These are phyloP conservation scores for Lampropteryx suffumata DNA, from an alignment of 2,888 invertebrate genomes.

Conservation along the genomic window DNA sequence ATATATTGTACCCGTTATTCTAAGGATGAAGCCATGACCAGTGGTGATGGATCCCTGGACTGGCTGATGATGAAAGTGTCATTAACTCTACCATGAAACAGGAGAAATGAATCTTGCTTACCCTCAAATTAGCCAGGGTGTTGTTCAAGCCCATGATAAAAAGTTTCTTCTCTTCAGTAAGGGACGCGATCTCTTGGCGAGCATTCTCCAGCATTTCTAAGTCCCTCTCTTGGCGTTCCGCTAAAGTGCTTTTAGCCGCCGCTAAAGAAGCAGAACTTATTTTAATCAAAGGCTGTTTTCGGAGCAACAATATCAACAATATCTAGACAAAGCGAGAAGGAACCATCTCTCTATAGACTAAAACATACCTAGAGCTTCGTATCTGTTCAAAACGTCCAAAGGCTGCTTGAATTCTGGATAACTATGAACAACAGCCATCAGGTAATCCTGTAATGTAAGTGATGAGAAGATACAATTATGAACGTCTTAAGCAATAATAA, in stretches of 20 bases:
- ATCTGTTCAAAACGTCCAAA: slow-evolving; percentile 84
- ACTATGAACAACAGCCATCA: slow-evolving; percentile 80
- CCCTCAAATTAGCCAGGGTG: slow-evolving; percentile 81
- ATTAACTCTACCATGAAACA: too few species aligned
- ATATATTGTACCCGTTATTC: too few species aligned
- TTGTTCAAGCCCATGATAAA: slow-evolving; percentile 85
- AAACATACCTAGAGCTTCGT: slow-evolving; percentile 80
- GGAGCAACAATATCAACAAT: too few species aligned
- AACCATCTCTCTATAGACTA: not conserved
- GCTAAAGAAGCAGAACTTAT: slow-evolving; percentile 47
- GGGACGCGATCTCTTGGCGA: slow-evolving; percentile 80
- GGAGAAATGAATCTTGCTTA: slow-evolving; percentile 29
- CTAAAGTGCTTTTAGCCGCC: slow-evolving; percentile 81
- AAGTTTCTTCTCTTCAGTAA: slow-evolving; percentile 84
- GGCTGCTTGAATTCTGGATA: slow-evolving; percentile 83
- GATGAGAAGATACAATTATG: slow-evolving; percentile 27
- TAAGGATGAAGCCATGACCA: too few species aligned
- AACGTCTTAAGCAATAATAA: too few species aligned
- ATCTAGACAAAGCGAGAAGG: too few species aligned
- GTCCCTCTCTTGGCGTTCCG: slow-evolving; percentile 80
- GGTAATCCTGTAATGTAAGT: slow-evolving; percentile 74
- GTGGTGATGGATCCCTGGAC: too few species aligned
- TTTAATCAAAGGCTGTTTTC: too few species aligned
- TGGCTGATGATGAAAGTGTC: too few species aligned
- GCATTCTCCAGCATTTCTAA: slow-evolving; percentile 82